Percentiles rank a stretch among this genome's conserved stretches.
Conservation (phyloP, 1,140 invertebrate genomes). For the Ips typographus region DNA sequence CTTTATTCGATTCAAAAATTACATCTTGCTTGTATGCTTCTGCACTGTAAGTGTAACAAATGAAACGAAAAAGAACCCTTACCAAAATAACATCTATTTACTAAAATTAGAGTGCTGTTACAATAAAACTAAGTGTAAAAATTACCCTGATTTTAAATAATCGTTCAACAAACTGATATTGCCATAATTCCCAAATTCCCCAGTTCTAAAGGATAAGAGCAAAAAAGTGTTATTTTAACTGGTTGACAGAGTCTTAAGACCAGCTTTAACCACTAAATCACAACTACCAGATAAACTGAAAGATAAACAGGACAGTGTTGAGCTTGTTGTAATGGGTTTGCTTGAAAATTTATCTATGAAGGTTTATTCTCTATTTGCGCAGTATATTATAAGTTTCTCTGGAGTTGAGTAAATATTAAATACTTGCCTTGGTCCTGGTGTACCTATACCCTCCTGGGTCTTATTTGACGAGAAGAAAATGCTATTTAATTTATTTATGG, state of each 20-base stretch:
- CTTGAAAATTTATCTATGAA: neutral
- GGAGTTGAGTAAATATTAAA: neutral
- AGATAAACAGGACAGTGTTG: slow-evolving; percentile 3
- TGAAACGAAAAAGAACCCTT: no score
- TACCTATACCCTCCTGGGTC: neutral
- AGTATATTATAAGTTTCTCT: neutral
- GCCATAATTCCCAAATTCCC: no score
- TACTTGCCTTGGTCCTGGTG: no score
- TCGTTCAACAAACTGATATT: no score
- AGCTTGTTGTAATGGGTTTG: neutral
- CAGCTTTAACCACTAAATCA: neutral
- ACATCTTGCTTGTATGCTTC: no score
- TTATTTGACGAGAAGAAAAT: neutral
- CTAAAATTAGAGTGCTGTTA: no score
- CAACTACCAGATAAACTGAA: slow-evolving; percentile 3
- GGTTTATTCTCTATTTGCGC: slow-evolving; percentile 1
- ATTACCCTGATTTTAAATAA: no score
- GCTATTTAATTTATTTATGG: slow-evolving; percentile 4
- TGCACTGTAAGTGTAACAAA: no score
- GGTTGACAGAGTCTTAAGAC: neutral
- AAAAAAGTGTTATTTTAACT: neutral
- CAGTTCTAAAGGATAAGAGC: no score
- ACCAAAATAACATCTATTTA: no score
- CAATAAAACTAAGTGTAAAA: no score
- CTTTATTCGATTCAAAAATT: no score